These are phyloP conservation scores for Decapterus maruadsi DNA, from an alignment of 2,797 vertebrate genomes.

Conservation along the genomic window DNA sequence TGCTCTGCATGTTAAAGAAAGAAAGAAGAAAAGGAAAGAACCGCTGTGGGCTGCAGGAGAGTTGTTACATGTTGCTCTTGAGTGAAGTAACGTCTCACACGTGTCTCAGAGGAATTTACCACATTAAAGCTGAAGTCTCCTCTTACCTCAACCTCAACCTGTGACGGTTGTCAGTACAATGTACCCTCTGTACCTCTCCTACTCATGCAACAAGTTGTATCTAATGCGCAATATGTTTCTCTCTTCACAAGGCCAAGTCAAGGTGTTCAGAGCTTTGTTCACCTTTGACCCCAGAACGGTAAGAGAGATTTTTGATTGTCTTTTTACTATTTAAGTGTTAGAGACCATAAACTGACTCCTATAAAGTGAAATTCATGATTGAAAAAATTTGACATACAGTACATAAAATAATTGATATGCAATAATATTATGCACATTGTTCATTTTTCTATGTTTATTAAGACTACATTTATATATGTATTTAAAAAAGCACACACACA, in stretches of 20 bases:
- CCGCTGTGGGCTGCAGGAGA: not conserved
- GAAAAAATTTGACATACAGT: too few species aligned
- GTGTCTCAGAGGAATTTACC: slow-evolving; percentile 4
- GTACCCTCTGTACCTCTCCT: not conserved
- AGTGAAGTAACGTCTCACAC: not conserved
- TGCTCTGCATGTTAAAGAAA: not conserved
- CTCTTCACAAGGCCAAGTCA: slow-evolving; percentile 91
- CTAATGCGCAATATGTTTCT: slow-evolving; percentile 32
- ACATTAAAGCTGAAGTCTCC: not conserved
- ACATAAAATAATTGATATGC: not conserved
- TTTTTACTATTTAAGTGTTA: not conserved
- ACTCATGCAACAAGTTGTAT: not conserved
- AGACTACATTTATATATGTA: too few species aligned
- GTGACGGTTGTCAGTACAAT: not conserved
- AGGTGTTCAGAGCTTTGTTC: slow-evolving; percentile 95
- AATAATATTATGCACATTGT: too few species aligned
- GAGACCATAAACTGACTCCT: not conserved
- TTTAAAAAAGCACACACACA: too few species aligned
- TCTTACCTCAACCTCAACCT: not conserved
- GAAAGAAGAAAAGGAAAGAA: not conserved
- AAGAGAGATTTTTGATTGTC: slow-evolving; percentile 75
- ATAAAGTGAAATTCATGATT: not conserved
- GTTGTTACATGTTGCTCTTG: not conserved
- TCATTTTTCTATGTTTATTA: not conserved
- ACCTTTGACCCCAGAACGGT: slow-evolving; percentile 98